phyloP scores from a whole-genome alignment of 2,797 vertebrate genomes.

The Muscicapa striata region DNA sequence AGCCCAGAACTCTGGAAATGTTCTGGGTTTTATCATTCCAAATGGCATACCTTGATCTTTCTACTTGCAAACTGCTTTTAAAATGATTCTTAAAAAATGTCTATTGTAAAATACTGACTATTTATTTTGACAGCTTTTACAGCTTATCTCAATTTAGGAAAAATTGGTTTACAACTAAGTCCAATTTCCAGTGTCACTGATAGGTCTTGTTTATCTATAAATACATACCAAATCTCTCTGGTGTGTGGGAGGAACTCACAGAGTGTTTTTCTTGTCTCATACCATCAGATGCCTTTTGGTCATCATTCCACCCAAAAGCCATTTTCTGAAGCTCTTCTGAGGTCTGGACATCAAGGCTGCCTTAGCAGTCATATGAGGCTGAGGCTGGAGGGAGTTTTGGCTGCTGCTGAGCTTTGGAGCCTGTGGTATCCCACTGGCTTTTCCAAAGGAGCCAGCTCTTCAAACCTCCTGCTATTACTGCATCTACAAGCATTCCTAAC shows the following conservation, averaged over 20 bases:
- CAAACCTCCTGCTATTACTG: background rate
- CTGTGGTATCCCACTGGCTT: background rate
- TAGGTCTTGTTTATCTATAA: background rate
- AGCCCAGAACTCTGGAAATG: background rate
- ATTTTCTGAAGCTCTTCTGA: background rate
- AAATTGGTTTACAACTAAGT: background rate
- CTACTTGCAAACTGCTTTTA: background rate
- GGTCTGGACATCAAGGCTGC: background rate
- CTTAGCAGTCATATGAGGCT: background rate
- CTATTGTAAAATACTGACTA: background rate
- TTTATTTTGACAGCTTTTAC: background rate
- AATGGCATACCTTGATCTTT: background rate
- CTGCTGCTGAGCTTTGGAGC: background rate
- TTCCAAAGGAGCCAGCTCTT: background rate
- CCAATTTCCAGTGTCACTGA: background rate
- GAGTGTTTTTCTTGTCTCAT: background rate
- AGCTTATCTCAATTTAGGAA: background rate
- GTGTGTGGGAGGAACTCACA: background rate
- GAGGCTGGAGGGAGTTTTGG: background rate
- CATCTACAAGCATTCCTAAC: background rate
- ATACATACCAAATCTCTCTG: background rate
- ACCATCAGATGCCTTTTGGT: background rate
- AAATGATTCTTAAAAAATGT: rapidly evolving
- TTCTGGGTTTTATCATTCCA: background rate
- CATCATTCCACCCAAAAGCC: background rate